Evolutionary conservation across 2,113 vertebrate species (phyloP), one percentile per base, ranked within the genome.

Genomic region (Chascanopsetta lugubris): DNA sequence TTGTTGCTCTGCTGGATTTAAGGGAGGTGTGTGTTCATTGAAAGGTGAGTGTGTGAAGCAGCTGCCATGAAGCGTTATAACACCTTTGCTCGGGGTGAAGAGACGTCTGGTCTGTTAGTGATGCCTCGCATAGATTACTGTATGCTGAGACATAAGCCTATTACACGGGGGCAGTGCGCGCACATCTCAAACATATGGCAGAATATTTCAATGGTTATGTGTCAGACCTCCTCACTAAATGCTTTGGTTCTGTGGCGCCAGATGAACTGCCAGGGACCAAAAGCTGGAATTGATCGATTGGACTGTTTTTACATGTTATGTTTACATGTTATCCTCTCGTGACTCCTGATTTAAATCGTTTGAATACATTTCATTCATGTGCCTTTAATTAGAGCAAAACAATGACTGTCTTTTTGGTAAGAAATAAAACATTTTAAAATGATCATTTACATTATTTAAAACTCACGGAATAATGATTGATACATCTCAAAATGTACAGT

Each of bases 91-190:
- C 53, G 75, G 75, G 75, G 77, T 82, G 62, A 83, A 75, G 79
- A 61, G 76, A 77, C 61, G 83, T 86, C 77, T 85, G 20, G 64
- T 82, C 69, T 73, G 51, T 72, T 77, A 72, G 65, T 15, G 10
- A 34, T 69, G 68, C 81, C 61, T 79, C 56, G 56, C 69, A 42
- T 66, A 85, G 83, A 88, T 87, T 85, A 89, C 69, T 71, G 26
- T 70, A 85, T 84, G 57, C 71, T 71, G n/a, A 86, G 83, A 89
- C 85, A 55, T 89, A 90, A 89, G 77, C 89, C 85, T 90, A 86
- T 90, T 90, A 89, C 40, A 49, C 34, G 40, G 17, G 29, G 34
- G 8, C 72, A 32, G 56, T 65, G 61, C 55, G 66, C 40, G 70
- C 18, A 25, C 48, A 59, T 63, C 51, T 65, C 32, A 70, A 77